These are phyloP conservation scores for Saguinus imperator DNA, from an alignment of 2,113 vertebrate species.

Conservation along the genomic window DNA sequence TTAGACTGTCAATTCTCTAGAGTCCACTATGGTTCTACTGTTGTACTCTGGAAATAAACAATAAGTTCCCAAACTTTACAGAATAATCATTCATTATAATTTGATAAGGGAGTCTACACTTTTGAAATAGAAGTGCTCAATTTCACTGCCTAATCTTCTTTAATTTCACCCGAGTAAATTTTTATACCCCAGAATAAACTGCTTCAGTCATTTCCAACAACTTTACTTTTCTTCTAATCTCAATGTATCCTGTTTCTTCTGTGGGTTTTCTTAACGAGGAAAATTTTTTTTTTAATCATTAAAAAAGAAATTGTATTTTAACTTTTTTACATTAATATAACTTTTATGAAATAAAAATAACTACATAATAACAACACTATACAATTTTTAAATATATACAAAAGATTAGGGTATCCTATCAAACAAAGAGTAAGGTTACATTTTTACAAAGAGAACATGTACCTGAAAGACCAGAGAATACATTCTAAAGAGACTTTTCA, in stretches of 20 bases:
- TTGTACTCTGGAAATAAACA: constrained; percentile 42
- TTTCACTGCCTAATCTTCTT: constrained; percentile 39
- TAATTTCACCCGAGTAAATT: constrained; percentile 47
- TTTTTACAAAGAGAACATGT: neutral
- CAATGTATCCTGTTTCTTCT: neutral
- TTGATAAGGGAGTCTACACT: constrained; percentile 34
- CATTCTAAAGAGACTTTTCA: neutral
- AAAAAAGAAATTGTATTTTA: neutral
- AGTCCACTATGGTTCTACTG: neutral
- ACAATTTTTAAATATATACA: no score
- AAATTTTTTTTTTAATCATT: no score
- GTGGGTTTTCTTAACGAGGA: neutral
- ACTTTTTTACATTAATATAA: no score
- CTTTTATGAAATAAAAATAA: no score
- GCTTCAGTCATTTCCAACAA: constrained; percentile 1
- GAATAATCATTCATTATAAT: neutral
- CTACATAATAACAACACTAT: no score
- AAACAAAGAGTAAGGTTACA: no score
- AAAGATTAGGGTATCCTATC: no score
- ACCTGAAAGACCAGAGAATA: neutral
- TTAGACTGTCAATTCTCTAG: neutral
- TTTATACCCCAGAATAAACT: constrained; percentile 43
- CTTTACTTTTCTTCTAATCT: constrained; percentile 3
- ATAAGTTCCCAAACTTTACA: constrained; percentile 1
- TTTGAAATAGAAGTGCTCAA: constrained; percentile 18